Evolutionary conservation across 2,888 invertebrate species (phyloP), one percentile per base, ranked within the genome.

Genomic region (Diploptera punctata): DNA sequence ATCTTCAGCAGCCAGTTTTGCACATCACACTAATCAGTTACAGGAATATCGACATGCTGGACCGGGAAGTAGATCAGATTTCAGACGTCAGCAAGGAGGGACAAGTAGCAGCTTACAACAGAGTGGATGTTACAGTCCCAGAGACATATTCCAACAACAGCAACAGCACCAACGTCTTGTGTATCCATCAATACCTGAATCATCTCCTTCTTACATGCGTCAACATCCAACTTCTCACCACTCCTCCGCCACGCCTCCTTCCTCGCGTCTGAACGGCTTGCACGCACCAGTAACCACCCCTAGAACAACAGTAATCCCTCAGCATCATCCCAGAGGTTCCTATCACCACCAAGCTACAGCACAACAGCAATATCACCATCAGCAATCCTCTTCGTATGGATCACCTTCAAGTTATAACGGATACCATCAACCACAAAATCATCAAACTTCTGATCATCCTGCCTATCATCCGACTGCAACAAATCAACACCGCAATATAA

Each of bases 351-450:
- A 60, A 33, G 29, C 44, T 29, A 24, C 43, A 19, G 24, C 70
- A 47, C 67, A 62, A 26, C 68, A 31, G 49, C 54, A 79, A 68
- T 85, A 85, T 74, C 82, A 84, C 67, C 85, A 86, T 73, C 85
- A 85, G 75, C 84, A 85, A 71, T 81, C 83, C 72, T 86, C 76
- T 31, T 70, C 86, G 71, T 85, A 86, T 73, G 80, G 76, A 44
- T 49, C 68, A 21, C 67, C 76, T 1, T 78, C 78, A 0, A 82
- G 83, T 21, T 86, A 87, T 78, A 86, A 86, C 73, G 87, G 86
- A 16, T 85, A 85, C 72, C 82, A 85, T 33, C 88, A 88, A 85
- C 85, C 62, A 81, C 83, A 2, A 84, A 67, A 86, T 74, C 82
- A 85, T 74, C 85, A 88, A 74, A 77, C 80, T 2, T 83, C 82